A percentile compares a stretch with the other conserved stretches of the same genome.
Conservation (phyloP, 2,888 invertebrate species). For the Ditylenchus weischeri region DNA sequence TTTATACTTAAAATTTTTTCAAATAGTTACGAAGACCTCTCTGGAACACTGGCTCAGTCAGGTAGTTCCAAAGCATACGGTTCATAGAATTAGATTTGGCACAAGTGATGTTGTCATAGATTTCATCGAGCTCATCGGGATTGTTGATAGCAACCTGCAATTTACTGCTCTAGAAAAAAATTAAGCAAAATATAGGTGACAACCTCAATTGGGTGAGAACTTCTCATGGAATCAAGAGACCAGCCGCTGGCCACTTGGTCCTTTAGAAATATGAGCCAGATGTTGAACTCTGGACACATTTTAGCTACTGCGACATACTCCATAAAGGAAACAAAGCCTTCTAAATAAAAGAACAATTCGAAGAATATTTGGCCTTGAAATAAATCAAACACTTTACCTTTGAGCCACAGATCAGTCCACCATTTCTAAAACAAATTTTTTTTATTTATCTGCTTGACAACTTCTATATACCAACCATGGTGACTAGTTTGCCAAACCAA, state of each 20-base stretch:
- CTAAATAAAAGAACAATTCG: slow-evolving; percentile 9
- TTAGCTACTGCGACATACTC: slow-evolving; percentile 89
- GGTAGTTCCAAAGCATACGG: slow-evolving; percentile 86
- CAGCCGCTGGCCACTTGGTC: slow-evolving; percentile 78
- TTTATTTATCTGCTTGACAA: slow-evolving; percentile 17
- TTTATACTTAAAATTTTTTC: slow-evolving; percentile 77
- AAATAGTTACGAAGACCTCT: slow-evolving; percentile 88
- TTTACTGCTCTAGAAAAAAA: background rate
- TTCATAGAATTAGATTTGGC: slow-evolving; percentile 87
- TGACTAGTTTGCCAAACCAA: slow-evolving; percentile 96
- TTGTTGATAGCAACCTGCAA: slow-evolving; percentile 75
- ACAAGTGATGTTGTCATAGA: slow-evolving; percentile 89
- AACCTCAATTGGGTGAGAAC: slow-evolving; percentile 90
- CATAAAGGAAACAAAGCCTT: slow-evolving; percentile 70
- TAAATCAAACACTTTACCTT: slow-evolving; percentile 14
- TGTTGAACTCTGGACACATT: slow-evolving; percentile 89
- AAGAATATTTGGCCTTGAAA: background rate
- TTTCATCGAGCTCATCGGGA: slow-evolving; percentile 91
- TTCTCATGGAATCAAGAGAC: slow-evolving; percentile 74
- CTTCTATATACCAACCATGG: slow-evolving; percentile 68
- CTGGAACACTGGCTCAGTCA: slow-evolving; percentile 73
- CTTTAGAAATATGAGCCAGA: slow-evolving; percentile 92
- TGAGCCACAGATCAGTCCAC: slow-evolving; percentile 49
- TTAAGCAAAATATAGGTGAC: background rate
- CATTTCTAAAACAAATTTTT: slow-evolving; percentile 46